Evolutionary conservation across 2,113 vertebrate genomes (phyloP), one percentile per base, ranked within the genome.

Genomic region (Rhinichthys klamathensis): DNA sequence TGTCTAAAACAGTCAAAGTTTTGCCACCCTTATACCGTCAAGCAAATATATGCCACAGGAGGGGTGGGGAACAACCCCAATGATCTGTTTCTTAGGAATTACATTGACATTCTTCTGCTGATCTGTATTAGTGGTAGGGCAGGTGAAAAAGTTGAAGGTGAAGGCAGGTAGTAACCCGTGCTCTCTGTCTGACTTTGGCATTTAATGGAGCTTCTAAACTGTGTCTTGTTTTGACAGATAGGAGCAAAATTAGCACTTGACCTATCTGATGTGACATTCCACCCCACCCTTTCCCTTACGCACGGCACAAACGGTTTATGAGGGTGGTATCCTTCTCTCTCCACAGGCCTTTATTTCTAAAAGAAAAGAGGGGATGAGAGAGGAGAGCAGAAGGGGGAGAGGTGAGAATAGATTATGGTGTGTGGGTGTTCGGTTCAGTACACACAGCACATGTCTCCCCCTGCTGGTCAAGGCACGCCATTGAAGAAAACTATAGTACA

Each of bases 171-270:
- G 88, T 90, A 90, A 88, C 89, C 91, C 88, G 80, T 91, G 92
- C 91, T 92, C 91, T 90, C 91, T 92, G 85, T 93, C 67, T 70
- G 63, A 82, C 32, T 65, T 46, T 81, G 58, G 69, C 80, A 86
- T 86, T 85, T 86, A 65, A 30, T 51, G 73, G 16, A 2, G 58
- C 32, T 82, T 86, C 41, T 65, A 70, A 85, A 44, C 51, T 63
- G 35, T 63, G 69, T 65, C 78, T 86, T 82, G 70, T 82, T 86
- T 81, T 82, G 84, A 86, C 69, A 82, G 85, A 76, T 56, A 76
- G 72, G 72, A 81, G 77, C 70, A 85, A 81, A 87, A 84, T 81
- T 81, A 85, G 83, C 77, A 85, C 69, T 69, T 82, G 83, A 84
- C 77, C 83, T 81, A 85, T 87, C 74, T 85, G 78, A 82, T 74